These are phyloP conservation scores for Trissonchulus latispiculum DNA, from an alignment of 2,888 invertebrate species.

Conservation along the genomic window DNA sequence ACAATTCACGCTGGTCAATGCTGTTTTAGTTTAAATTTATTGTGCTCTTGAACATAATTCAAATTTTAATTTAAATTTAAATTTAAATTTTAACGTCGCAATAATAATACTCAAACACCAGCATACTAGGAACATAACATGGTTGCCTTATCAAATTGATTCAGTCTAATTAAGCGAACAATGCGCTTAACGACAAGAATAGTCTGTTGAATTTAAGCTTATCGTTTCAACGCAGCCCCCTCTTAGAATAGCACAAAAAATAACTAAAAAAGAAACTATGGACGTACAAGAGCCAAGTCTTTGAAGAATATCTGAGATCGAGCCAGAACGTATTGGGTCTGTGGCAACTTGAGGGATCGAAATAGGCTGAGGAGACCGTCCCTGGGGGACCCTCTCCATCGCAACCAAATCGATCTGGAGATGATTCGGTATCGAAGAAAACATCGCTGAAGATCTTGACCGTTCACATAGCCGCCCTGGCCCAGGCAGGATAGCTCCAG, in stretches of 20 bases:
- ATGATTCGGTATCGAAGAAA: background rate
- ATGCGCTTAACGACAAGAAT: background rate
- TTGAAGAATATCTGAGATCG: background rate
- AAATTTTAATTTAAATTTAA: too few species aligned
- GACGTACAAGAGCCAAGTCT: background rate
- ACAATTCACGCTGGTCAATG: too few species aligned
- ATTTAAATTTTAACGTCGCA: conserved; percentile 1
- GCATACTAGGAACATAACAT: too few species aligned
- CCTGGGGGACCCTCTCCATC: background rate
- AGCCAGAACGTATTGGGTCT: background rate
- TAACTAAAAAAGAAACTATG: background rate
- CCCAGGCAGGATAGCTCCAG: background rate
- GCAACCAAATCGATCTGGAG: background rate
- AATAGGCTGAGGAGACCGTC: background rate
- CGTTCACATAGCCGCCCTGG: background rate
- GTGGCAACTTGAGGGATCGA: background rate
- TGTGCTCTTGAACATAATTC: background rate
- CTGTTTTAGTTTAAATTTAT: background rate
- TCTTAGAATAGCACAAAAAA: too few species aligned
- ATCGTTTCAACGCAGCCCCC: too few species aligned
- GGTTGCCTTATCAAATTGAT: background rate
- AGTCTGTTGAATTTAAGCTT: too few species aligned
- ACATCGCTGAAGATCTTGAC: background rate
- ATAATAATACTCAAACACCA: too few species aligned
- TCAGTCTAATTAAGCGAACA: background rate